A percentile compares a stretch with the other conserved stretches of the same genome.
Evolutionary conservation across 2,888 invertebrate species (phyloP).

Genomic region (Eupelmus urozonus): DNA sequence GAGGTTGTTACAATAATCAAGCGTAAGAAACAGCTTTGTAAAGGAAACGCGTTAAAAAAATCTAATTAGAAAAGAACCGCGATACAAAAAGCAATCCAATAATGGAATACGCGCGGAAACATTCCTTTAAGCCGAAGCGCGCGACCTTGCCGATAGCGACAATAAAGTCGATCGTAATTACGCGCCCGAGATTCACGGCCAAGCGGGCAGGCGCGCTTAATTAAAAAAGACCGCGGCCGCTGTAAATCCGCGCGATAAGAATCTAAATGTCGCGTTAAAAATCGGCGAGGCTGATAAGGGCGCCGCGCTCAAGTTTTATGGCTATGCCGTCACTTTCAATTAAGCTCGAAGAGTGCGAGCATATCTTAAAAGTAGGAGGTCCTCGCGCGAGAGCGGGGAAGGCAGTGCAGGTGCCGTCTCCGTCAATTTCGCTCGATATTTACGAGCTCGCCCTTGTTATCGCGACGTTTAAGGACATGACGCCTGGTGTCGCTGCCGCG

Average conservation of each 20-base stretch:
- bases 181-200: conserved; percentile 41
- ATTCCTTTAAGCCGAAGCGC: too few species aligned
- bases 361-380: conserved; percentile 43
- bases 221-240: conserved; percentile 44
- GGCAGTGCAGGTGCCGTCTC: neutral
- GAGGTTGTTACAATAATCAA: too few species aligned
- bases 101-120: too few species aligned
- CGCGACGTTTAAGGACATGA: neutral
- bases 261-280: conserved; percentile 43
- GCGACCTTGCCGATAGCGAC: too few species aligned
- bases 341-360: conserved; percentile 7
- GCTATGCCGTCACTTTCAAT: conserved; percentile 45
- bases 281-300: conserved; percentile 33
- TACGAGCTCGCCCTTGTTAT: conserved; percentile 28
- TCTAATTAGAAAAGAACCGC: too few species aligned
- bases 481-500: neutral
- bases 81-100: too few species aligned
- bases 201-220: conserved; percentile 22
- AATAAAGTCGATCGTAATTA: neutral
- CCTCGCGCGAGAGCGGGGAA: too few species aligned
- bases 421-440: conserved; percentile 35
- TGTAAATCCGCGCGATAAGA: conserved; percentile 51
- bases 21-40: too few species aligned
- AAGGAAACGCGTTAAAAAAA: too few species aligned
- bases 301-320: conserved; percentile 39